Base-by-base conservation (phyloP, 1,140 invertebrate species). In the Glomeris maerens region DNA sequence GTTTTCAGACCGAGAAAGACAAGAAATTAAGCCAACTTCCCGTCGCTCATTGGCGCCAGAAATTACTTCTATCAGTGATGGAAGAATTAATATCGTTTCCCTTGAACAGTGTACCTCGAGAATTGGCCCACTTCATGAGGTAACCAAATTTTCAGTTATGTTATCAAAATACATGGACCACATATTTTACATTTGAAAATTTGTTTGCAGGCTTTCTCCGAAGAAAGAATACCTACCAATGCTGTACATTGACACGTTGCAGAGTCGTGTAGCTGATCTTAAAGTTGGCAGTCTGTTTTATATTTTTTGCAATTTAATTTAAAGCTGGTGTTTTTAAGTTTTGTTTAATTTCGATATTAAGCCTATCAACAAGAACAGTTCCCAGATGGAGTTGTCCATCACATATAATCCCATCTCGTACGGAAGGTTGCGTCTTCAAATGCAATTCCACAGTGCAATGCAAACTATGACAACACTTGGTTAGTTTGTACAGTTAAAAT, bases 371-470 rank as follows among this genome's bases (percentile, higher is more conserved):
- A 55, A 3, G 50, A 60, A 44, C 31, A 45, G 27, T 47, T 53
- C 27, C 57, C 36, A 22, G 47, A 54, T 2, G 27, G 41, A 52
- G 46, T 45, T 76, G 20, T 64, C 60, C 25, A 59, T 76, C 23
- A 61, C 59, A 5, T 74, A 71, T 57, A 55, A 55, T 14, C 69
- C 72, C 5, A 68, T 71, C 27, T 66, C 69, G n/a, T 60, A 74
- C 40, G 74, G 74, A 5, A 73, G 70, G 57, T 57, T 76, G 26
- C 63, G 68, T 49, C 69, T 94, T 57, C 77, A 84, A 58, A 65
- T 81, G 20, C 84, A 91, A 62, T 78, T 95, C 58, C 77, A 86
- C 59, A 70, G 79, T 22, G 80, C 88, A 2, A 78, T 95, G 55
- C 67, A 78, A 23, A 78, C 77, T 31, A 73, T 96, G 52, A 54